A percentile compares a stretch with the other conserved stretches of the same genome.
These are phyloP conservation scores for Darevskia nairensis DNA, from an alignment of 2,797 vertebrate genomes.

Conservation along the genomic window DNA sequence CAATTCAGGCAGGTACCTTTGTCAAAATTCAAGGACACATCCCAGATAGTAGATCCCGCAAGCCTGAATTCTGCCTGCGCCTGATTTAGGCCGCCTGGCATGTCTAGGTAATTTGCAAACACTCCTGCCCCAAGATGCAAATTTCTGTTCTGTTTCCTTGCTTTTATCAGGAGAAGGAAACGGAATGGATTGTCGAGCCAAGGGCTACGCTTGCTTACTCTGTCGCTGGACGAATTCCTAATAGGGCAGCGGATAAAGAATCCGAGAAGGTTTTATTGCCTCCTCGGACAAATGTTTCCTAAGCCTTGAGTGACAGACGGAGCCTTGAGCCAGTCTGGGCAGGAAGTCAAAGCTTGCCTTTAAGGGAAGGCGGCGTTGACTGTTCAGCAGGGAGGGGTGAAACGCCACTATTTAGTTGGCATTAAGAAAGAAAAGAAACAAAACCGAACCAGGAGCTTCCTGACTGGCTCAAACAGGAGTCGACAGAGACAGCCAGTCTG, in stretches of 20 bases:
- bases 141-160: not conserved
- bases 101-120: not conserved
- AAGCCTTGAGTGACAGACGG: slow-evolving; percentile 41
- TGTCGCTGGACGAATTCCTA: slow-evolving; percentile 8
- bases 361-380: slow-evolving; percentile 35
- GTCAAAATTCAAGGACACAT: no score
- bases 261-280: slow-evolving; percentile 4
- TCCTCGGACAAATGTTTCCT: not conserved
- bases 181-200: not conserved
- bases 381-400: slow-evolving; percentile 46
- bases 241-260: slow-evolving; percentile 19
- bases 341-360: slow-evolving; percentile 48
- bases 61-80: no score
- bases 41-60: no score
- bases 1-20: no score
- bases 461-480: slow-evolving; percentile 22
- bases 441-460: slow-evolving; percentile 43
- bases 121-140: no score
- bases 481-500: slow-evolving; percentile 30
- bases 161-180: not conserved
- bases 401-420: slow-evolving; percentile 67
- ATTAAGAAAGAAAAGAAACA: not conserved
- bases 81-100: not conserved
- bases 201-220: not conserved
- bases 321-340: slow-evolving; percentile 33